Evolutionary conservation across 2,888 invertebrate species (phyloP).

Genomic region (Hydraecia micacea): DNA sequence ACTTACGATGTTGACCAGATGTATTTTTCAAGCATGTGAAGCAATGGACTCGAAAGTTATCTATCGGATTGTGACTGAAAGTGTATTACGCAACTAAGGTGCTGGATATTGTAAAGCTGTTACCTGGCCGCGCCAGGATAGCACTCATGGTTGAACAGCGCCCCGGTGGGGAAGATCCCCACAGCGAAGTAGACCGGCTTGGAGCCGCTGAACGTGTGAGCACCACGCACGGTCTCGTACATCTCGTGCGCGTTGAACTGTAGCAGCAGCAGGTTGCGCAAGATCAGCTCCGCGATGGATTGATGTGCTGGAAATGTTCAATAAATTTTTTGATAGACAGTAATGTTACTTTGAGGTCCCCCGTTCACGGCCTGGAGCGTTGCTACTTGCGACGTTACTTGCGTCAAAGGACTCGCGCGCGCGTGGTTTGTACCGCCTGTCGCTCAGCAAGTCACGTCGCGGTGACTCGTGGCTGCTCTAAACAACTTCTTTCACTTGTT

Average conservation of each 20-base stretch:
- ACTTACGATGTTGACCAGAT: not conserved
- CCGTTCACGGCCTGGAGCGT: not conserved
- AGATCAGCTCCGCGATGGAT: constrained; percentile 91
- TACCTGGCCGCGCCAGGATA: constrained; percentile 94
- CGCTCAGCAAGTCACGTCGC: too few relatives aligned
- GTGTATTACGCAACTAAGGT: not conserved
- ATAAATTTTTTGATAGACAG: not conserved
- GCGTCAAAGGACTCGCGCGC: not conserved
- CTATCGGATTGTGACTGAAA: not conserved
- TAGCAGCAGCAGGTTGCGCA: constrained; percentile 93
- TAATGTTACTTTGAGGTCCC: not conserved
- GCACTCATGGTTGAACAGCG: constrained; percentile 96
- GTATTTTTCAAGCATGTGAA: not conserved
- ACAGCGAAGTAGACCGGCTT: constrained; percentile 92
- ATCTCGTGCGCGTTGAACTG: constrained; percentile 97
- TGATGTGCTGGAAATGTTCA: constrained; percentile 72
- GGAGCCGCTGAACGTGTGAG: constrained; percentile 88
- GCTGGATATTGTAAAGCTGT: not conserved
- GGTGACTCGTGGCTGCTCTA: not conserved
- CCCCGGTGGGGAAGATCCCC: constrained; percentile 94
- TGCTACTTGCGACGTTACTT: not conserved
- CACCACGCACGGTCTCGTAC: constrained; percentile 91
- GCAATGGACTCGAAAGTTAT: not conserved
- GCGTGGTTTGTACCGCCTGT: too few relatives aligned
- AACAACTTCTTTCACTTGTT: not conserved